Percentiles rank a stretch among this genome's conserved stretches.
Evolutionary conservation across 2,113 vertebrate species (phyloP).

Genomic region (Esox niger): DNA sequence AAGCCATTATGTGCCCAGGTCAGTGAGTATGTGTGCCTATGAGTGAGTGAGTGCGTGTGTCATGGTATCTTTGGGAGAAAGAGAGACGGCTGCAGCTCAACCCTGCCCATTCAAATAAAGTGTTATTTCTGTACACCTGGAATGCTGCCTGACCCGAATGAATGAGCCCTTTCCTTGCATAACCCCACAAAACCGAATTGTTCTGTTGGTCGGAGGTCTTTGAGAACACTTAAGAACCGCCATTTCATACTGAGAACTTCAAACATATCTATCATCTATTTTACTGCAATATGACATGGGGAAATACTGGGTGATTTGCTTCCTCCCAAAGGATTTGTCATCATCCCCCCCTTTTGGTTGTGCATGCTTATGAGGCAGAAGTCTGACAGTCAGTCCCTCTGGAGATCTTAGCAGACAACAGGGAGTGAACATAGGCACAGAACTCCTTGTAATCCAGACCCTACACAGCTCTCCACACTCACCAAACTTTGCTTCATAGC

Average conservation of each 20-base stretch:
- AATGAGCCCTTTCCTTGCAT: conserved; percentile 18
- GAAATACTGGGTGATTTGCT: neutral
- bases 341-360: neutral
- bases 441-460: neutral
- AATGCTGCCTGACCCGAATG: neutral
- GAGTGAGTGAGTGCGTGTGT: neutral
- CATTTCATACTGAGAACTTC: neutral
- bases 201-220: neutral
- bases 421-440: neutral
- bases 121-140: conserved; percentile 16
- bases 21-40: conserved; percentile 1
- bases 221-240: neutral
- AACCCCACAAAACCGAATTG: neutral
- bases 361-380: neutral
- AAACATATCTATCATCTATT: neutral
- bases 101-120: conserved; percentile 1
- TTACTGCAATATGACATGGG: neutral
- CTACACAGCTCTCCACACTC: neutral
- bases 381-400: neutral
- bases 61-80: neutral
- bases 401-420: conserved; percentile 12
- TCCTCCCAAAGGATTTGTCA: no score
- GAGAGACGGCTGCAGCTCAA: neutral
- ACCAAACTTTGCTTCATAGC: neutral
- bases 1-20: conserved; percentile 24